Evolutionary conservation across 1,140 invertebrate species (phyloP).

Genomic region (Magallana ariakensis): DNA sequence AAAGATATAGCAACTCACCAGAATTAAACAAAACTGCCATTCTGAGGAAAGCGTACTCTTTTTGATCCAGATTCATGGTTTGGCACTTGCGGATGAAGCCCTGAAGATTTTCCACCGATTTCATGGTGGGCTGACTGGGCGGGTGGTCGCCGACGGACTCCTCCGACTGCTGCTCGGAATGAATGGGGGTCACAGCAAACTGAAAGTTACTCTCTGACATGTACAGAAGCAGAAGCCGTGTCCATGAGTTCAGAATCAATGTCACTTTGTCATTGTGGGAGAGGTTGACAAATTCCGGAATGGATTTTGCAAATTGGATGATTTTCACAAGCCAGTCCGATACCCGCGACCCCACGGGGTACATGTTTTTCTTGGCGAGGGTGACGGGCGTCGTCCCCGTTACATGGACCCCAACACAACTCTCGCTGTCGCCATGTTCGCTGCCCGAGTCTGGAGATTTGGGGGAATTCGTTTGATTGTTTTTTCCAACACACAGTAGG

Average conservation of each 20-base stretch:
- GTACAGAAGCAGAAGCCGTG: slow-evolving; percentile 74
- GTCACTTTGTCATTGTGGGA: slow-evolving; percentile 76
- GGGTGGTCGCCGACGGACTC: slow-evolving; percentile 55
- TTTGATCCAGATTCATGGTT: slow-evolving; percentile 72
- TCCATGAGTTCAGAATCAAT: slow-evolving; percentile 76
- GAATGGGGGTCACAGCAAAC: slow-evolving; percentile 76
- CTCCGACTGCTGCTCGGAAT: slow-evolving; percentile 41
- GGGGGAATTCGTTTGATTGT: background rate
- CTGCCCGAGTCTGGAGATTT: background rate
- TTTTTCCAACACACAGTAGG: slow-evolving; percentile 58
- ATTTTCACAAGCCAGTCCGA: slow-evolving; percentile 78
- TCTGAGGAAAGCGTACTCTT: slow-evolving; percentile 77
- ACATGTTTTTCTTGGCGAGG: slow-evolving; percentile 78
- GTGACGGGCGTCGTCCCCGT: slow-evolving; percentile 70
- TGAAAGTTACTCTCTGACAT: slow-evolving; percentile 79
- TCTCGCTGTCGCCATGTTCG: slow-evolving; percentile 50
- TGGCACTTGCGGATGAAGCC: slow-evolving; percentile 77
- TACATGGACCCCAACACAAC: slow-evolving; percentile 49
- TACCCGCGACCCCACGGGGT: slow-evolving; percentile 77
- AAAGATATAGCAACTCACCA: slow-evolving; percentile 65
- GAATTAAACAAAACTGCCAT: slow-evolving; percentile 77
- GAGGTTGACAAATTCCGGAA: slow-evolving; percentile 74
- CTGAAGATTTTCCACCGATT: slow-evolving; percentile 75
- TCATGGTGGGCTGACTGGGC: slow-evolving; percentile 76
- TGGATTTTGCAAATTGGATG: slow-evolving; percentile 76